These are phyloP conservation scores for Acleris emargana DNA, from an alignment of 2,888 invertebrate species.

Conservation along the genomic window DNA sequence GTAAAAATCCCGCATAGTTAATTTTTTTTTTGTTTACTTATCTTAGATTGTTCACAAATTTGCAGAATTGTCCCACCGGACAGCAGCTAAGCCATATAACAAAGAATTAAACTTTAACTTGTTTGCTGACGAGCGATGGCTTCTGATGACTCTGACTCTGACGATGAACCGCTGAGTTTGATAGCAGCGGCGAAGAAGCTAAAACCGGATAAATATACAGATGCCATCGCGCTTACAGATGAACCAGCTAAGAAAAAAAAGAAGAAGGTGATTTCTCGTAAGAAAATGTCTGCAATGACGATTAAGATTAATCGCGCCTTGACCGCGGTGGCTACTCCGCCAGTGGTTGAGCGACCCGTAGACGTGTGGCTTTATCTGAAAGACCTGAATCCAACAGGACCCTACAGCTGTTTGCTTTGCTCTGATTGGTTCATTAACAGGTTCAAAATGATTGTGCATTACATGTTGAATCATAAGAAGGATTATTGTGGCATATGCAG, in stretches of 20 bases:
- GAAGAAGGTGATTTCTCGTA: constrained; percentile 45
- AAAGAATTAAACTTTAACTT: no score
- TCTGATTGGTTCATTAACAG: constrained; percentile 78
- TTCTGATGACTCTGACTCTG: constrained; percentile 76
- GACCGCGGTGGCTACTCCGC: constrained; percentile 42
- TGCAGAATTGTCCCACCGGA: no score
- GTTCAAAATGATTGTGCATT: constrained; percentile 74
- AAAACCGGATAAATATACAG: constrained; percentile 47
- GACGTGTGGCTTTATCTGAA: constrained; percentile 81
- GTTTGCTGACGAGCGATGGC: constrained; percentile 43
- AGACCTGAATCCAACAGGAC: constrained; percentile 72
- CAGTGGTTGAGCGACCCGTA: constrained; percentile 64
- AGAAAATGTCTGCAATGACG: constrained; percentile 46
- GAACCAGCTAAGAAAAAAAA: constrained; percentile 48
- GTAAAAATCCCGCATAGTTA: background rate
- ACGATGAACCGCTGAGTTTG: constrained; percentile 74
- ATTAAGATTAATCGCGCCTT: constrained; percentile 48
- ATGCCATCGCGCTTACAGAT: constrained; percentile 37
- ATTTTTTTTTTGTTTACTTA: constrained; percentile 8
- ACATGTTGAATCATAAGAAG: constrained; percentile 79
- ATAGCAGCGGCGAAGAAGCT: constrained; percentile 66
- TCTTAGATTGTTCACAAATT: no score
- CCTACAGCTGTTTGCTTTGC: constrained; percentile 76
- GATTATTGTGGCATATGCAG: constrained; percentile 80
- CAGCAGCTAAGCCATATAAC: no score